Conservation (phyloP, 1,140 invertebrate genomes). For the Tetramorium simillimum region DNA sequence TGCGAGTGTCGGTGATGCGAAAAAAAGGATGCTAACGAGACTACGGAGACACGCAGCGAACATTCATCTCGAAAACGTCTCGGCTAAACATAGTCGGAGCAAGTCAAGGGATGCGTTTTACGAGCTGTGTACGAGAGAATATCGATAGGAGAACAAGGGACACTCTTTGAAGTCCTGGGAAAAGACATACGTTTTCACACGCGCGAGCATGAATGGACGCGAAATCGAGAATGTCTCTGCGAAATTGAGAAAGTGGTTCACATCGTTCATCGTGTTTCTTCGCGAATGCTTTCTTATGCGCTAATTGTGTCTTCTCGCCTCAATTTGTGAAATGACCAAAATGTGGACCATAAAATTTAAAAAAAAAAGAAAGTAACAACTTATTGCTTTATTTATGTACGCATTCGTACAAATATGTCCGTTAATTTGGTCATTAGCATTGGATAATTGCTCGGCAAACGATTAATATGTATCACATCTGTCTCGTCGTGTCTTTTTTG, state of each 20-base stretch:
- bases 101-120: conserved; percentile 65
- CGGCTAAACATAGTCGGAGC: conserved; percentile 79
- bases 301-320: conserved; percentile 59
- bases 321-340: conserved; percentile 60
- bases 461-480: conserved; percentile 56
- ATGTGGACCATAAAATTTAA: conserved; percentile 58
- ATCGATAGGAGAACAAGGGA: conserved; percentile 72
- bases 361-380: conserved; percentile 23
- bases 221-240: conserved; percentile 4
- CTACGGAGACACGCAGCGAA: conserved; percentile 63
- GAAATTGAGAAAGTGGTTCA: conserved; percentile 49
- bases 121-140: conserved; percentile 40
- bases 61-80: conserved; percentile 80
- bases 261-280: not conserved
- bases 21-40: conserved; percentile 65
- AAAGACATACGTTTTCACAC: conserved; percentile 54
- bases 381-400: not conserved
- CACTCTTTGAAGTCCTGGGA: conserved; percentile 74
- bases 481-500: not conserved
- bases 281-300: conserved; percentile 2
- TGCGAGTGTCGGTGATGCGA: conserved; percentile 66
- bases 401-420: conserved; percentile 59
- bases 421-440: conserved; percentile 60
- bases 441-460: conserved; percentile 60
- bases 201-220: not conserved